Conservation (phyloP, 2,888 invertebrate genomes). For the Escarpia spicata region DNA sequence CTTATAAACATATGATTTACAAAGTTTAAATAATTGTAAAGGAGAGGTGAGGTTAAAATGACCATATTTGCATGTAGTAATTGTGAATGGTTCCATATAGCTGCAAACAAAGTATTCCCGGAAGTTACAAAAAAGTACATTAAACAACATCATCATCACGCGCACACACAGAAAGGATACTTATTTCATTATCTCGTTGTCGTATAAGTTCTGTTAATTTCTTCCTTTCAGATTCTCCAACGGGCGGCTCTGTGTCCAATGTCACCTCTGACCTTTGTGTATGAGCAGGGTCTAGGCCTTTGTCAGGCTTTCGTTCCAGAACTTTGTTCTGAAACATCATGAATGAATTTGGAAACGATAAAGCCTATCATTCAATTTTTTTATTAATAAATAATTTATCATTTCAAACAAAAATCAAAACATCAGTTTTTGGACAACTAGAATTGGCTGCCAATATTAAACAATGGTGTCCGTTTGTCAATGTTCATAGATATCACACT, state of each 20-base stretch:
- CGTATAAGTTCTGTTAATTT: constrained; percentile 59
- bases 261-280: neutral
- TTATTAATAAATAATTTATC: too few species aligned
- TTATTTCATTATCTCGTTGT: constrained; percentile 66
- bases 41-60: neutral
- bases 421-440: too few species aligned
- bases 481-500: too few species aligned
- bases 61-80: neutral
- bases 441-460: too few species aligned
- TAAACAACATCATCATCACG: neutral
- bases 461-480: too few species aligned
- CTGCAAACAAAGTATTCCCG: too few species aligned
- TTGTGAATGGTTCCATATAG: too few species aligned
- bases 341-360: neutral
- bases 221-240: constrained; percentile 50
- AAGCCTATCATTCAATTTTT: too few species aligned
- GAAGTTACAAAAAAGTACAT: too few species aligned
- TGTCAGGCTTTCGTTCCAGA: constrained; percentile 14
- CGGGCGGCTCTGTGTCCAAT: constrained; percentile 13
- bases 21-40: neutral
- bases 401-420: too few species aligned
- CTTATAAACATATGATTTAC: neutral
- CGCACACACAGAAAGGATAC: constrained; percentile 52
- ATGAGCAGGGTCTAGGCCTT: neutral
- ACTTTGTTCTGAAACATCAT: neutral